Percentiles rank a stretch among this genome's conserved stretches.
Conservation (phyloP, 2,113 vertebrate genomes). For the Microtus ochrogaster region DNA sequence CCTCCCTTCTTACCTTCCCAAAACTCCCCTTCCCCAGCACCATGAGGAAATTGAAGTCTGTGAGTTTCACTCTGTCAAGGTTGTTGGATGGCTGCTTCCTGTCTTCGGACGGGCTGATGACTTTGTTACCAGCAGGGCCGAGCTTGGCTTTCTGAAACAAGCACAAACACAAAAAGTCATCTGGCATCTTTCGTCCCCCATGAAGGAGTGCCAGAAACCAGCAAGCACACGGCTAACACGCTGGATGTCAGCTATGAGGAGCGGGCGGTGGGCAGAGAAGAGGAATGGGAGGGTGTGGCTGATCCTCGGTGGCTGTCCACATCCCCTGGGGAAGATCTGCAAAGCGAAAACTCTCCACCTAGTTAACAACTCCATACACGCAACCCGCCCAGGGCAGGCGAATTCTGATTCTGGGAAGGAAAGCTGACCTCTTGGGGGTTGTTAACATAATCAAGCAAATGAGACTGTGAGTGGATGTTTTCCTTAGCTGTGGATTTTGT, state of each 20-base stretch:
- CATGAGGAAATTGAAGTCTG: slow-evolving; percentile 97
- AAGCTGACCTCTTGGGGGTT: slow-evolving; percentile 43
- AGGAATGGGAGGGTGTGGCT: slow-evolving; percentile 18
- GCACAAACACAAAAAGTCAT: slow-evolving; percentile 68
- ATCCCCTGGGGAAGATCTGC: not conserved
- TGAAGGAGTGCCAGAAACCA: not conserved
- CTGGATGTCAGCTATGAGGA: not conserved
- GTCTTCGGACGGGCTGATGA: slow-evolving; percentile 94
- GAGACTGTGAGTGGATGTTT: not conserved
- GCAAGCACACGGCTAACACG: fast-evolving
- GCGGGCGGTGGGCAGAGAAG: fast-evolving
- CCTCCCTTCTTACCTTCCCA: slow-evolving; percentile 91
- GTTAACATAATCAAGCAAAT: not conserved
- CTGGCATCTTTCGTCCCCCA: not conserved
- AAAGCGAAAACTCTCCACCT: not conserved
- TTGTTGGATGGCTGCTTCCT: slow-evolving; percentile 92
- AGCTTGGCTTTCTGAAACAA: slow-evolving; percentile 96
- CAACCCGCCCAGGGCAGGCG: slow-evolving; percentile 50
- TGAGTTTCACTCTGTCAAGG: slow-evolving; percentile 94
- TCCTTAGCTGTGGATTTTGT: slow-evolving; percentile 1
- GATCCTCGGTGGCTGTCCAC: not conserved
- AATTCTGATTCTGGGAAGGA: slow-evolving; percentile 28
- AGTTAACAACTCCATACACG: not conserved
- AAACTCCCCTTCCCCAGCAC: slow-evolving; percentile 98
- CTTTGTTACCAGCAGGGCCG: slow-evolving; percentile 95